Evolutionary conservation across 2,113 vertebrate species (phyloP).

Genomic region (Chiloscyllium plagiosum): DNA sequence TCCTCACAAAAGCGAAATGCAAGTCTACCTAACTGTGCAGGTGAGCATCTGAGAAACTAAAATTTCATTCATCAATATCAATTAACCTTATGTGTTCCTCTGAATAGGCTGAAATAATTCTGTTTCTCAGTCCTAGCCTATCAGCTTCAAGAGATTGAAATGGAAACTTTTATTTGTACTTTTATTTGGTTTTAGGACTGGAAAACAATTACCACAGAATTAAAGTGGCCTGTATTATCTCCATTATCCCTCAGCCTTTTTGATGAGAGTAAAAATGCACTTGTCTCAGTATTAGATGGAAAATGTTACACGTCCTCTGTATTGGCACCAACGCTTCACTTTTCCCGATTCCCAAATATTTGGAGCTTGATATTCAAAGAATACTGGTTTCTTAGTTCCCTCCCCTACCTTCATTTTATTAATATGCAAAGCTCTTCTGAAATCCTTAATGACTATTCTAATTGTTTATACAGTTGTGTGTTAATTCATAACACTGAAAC

Average conservation of each 20-base stretch:
- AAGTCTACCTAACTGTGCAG: slow-evolving; percentile 67
- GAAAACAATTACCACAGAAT: neutral
- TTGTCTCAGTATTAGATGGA: neutral
- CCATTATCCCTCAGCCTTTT: neutral
- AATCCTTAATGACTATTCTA: neutral
- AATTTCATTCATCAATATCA: neutral
- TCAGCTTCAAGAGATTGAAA: neutral
- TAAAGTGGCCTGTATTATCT: neutral
- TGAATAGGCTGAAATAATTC: neutral
- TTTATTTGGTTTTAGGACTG: neutral
- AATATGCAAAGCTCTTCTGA: neutral
- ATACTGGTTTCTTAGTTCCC: neutral
- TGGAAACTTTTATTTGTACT: neutral
- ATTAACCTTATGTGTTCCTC: neutral
- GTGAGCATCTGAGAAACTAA: slow-evolving; percentile 49
- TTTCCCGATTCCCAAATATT: neutral
- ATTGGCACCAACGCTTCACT: neutral
- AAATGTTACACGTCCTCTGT: neutral
- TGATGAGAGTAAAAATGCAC: neutral
- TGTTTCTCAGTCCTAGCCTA: neutral
- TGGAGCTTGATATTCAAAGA: neutral
- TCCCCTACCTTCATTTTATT: neutral
- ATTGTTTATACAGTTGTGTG: neutral
- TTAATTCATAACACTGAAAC: neutral
- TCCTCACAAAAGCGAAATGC: slow-evolving; percentile 59